Evolutionary conservation across 1,140 invertebrate genomes (phyloP), one percentile per base, ranked within the genome.

Genomic region (Radopholus similis): DNA sequence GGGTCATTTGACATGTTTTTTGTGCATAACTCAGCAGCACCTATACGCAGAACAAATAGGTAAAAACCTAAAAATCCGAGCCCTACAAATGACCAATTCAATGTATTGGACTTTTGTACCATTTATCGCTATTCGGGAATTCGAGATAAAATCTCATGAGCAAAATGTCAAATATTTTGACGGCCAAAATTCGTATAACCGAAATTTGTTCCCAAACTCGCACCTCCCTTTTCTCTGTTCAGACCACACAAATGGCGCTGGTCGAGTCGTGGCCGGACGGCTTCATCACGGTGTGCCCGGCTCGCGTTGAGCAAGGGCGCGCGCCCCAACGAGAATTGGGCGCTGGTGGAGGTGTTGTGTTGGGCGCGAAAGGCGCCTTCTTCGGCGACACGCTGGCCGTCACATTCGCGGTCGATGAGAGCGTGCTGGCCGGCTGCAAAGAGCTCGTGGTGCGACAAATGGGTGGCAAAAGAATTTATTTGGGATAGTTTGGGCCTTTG

Each of bases 391-490:
- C 40, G 11, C 23, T 62, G 30, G 38, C 34, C 4, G 59, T 40
- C 1, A 62, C 40, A 2, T 62, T 62, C 47, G 21, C 59, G 5
- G 30, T 62, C 30, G 59, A 62, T 30, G 40, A 62, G 32, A 47
- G 40, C 34, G 21, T 62, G 21, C 32, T 62, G 42, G 26, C 21
- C 18, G 59, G 40, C 13, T 62, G 59, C 18, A 47, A 47, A 34
- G 59, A 62, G 30, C 47, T 62, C 35, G 40, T 62, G 38, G 59
- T 62, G n/a, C 9, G 47, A 26, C 30, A 51, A 23, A 13, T 42
- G 11, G 11, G 38, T n/a, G 15, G 15, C 15, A 1, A 23, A 5
- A 5, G 15, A 13, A 6, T 8, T 47, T 47, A 18, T 47, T 47
- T 2, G 15, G 26, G 0, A 47, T 8, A 47, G 15, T 47, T 2